A percentile compares a stretch with the other conserved stretches of the same genome.
phyloP scores from a whole-genome alignment of 1,140 invertebrate species.

The Melanaphis sacchari region DNA sequence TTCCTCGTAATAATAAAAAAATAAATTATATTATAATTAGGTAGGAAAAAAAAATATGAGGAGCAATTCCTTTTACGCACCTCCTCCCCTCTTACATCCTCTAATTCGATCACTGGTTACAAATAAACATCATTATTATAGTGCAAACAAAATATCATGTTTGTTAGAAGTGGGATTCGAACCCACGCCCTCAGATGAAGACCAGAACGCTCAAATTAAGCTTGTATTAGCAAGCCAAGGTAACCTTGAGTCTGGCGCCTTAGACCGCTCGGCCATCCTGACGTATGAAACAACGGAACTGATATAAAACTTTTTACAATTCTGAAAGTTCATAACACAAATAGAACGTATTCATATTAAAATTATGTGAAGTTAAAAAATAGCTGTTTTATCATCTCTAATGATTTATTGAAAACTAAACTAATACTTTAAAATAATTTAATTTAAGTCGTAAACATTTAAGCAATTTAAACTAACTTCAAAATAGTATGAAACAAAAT shows the following conservation, averaged over 20 bases:
- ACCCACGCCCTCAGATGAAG: neutral
- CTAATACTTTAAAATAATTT: neutral
- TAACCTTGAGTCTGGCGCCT: neutral
- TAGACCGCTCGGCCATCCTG: neutral
- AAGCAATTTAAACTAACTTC: neutral
- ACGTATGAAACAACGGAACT: neutral
- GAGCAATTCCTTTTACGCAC: too few relatives aligned
- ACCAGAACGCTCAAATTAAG: neutral
- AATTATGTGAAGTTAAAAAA: neutral
- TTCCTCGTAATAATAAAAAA: too few relatives aligned
- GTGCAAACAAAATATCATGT: neutral
- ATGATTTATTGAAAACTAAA: neutral
- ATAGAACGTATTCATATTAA: neutral
- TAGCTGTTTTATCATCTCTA: neutral
- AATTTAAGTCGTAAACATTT: neutral
- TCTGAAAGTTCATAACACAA: neutral
- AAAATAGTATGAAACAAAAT: neutral
- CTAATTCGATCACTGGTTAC: neutral
- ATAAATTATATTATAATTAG: too few relatives aligned
- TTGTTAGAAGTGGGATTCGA: slow-evolving; percentile 11
- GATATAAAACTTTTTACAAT: neutral
- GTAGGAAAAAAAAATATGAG: too few relatives aligned
- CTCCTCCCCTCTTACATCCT: too few relatives aligned
- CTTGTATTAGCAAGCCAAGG: neutral
- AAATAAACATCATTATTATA: neutral